Percentiles rank a stretch among this genome's conserved stretches.
Evolutionary conservation across 1,140 invertebrate species (phyloP).

Genomic region (Calosoma granatense): DNA sequence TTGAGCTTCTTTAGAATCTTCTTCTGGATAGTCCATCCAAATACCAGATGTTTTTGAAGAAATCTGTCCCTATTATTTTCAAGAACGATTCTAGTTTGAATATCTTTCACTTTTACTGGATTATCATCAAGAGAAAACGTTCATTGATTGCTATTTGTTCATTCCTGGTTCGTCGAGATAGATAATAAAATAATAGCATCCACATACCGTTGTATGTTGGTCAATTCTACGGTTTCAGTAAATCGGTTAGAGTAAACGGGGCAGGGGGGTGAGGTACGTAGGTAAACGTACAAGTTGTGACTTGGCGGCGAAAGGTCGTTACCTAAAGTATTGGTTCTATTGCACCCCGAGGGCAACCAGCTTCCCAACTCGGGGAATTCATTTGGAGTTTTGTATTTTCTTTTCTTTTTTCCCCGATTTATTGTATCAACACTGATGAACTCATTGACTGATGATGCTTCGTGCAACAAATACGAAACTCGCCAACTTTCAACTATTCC

Average conservation of each 20-base stretch:
- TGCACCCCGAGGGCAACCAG: constrained; percentile 2
- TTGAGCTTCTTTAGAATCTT: too few relatives aligned
- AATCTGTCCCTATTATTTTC: too few relatives aligned
- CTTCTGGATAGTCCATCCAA: too few relatives aligned
- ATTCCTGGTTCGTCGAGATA: neutral
- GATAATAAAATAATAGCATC: neutral
- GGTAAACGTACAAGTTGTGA: neutral
- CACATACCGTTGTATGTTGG: neutral
- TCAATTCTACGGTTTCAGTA: neutral
- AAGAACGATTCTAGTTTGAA: too few relatives aligned
- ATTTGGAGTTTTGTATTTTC: neutral
- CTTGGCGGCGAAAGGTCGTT: neutral
- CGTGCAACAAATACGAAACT: neutral
- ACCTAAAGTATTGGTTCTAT: constrained; percentile 3
- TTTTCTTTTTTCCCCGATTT: constrained; percentile 1
- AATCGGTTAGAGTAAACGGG: neutral
- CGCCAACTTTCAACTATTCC: too few relatives aligned
- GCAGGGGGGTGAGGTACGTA: neutral
- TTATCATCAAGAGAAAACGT: neutral
- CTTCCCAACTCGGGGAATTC: neutral
- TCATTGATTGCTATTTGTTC: neutral
- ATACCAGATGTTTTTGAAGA: too few relatives aligned
- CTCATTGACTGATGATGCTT: constrained; percentile 5
- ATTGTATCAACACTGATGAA: neutral
- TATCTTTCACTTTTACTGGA: too few relatives aligned